Conservation (phyloP, 2,888 invertebrate species). For the Ectemnius continuus region DNA sequence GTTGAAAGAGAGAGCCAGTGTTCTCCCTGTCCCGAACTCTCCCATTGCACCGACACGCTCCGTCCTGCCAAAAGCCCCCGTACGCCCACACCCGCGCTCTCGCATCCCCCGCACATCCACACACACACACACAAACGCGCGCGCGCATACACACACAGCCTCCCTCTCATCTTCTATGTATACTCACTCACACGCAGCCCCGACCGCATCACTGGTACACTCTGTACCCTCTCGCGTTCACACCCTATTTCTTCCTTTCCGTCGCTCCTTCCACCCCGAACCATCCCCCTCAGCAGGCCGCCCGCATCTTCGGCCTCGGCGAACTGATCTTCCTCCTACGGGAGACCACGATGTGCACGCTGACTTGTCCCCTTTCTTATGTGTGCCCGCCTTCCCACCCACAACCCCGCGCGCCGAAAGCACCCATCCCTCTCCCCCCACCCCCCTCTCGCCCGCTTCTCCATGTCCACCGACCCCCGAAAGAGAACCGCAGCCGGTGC, state of each 20-base stretch:
- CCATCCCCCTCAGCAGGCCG: conserved; percentile 24
- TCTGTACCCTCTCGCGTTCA: too few species aligned
- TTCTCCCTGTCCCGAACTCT: conserved; percentile 43
- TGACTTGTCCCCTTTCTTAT: conserved; percentile 3
- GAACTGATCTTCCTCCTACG: background rate
- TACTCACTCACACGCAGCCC: too few species aligned
- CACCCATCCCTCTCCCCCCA: conserved; percentile 25
- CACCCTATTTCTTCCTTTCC: background rate
- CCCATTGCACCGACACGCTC: conserved; percentile 55
- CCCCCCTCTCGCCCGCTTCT: conserved; percentile 33
- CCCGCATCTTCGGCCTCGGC: conserved; percentile 43
- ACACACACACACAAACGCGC: background rate
- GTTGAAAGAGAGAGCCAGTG: conserved; percentile 44
- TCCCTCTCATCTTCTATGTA: background rate
- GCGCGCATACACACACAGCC: background rate
- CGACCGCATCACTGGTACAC: too few species aligned
- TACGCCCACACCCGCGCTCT: background rate
- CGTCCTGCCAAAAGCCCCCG: conserved; percentile 49
- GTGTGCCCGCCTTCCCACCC: too few species aligned
- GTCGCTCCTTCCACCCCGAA: background rate
- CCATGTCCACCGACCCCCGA: conserved; percentile 35
- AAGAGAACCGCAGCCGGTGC: background rate
- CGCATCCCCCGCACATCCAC: background rate
- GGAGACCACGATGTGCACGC: background rate
- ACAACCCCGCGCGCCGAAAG: too few species aligned